Percentiles rank a stretch among this genome's conserved stretches.
phyloP scores from a whole-genome alignment of 1,140 invertebrate species.

The Trachymyrmex cornetzi region DNA sequence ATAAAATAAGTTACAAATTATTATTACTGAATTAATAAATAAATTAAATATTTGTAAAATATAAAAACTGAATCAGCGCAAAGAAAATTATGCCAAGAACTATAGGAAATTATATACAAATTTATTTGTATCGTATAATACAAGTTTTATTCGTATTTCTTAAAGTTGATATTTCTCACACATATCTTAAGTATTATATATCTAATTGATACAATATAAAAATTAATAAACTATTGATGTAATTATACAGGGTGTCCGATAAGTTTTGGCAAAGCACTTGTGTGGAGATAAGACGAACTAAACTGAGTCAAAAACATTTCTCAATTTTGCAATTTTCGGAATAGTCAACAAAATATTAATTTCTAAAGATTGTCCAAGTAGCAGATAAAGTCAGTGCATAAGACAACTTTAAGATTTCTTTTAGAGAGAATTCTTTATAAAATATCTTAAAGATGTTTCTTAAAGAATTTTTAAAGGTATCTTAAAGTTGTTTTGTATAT shows the following conservation, averaged over 20 bases:
- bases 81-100: background rate
- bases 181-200: background rate
- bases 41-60: background rate
- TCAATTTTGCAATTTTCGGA: too few relatives aligned
- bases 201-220: background rate
- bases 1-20: background rate
- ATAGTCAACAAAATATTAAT: too few relatives aligned
- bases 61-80: background rate
- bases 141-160: background rate
- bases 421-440: too few relatives aligned
- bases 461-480: too few relatives aligned
- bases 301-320: too few relatives aligned
- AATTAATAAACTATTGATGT: conserved; percentile 14
- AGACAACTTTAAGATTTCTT: too few relatives aligned
- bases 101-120: background rate
- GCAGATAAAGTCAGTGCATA: too few relatives aligned
- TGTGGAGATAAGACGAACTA: too few relatives aligned
- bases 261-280: too few relatives aligned
- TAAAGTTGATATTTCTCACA: background rate
- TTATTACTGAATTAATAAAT: background rate
- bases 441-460: too few relatives aligned
- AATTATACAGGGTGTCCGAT: background rate
- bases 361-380: too few relatives aligned
- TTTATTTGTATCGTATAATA: background rate
- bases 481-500: too few relatives aligned